These are phyloP conservation scores for Phlogophora meticulosa DNA, from an alignment of 2,888 invertebrate genomes.

Conservation along the genomic window DNA sequence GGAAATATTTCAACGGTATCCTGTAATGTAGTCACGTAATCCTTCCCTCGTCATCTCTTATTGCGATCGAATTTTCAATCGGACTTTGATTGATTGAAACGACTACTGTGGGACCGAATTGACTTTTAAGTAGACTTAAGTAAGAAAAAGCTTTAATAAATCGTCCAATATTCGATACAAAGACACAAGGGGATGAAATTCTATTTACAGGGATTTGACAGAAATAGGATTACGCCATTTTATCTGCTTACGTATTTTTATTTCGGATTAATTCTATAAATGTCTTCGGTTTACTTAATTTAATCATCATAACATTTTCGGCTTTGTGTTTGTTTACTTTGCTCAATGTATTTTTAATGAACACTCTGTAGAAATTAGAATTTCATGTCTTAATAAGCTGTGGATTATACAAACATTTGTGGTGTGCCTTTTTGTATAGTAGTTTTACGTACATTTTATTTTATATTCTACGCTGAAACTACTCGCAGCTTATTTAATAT, in stretches of 20 bases:
- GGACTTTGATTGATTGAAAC: slow-evolving; percentile 88
- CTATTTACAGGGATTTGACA: slow-evolving; percentile 80
- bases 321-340: slow-evolving; percentile 49
- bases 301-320: slow-evolving; percentile 51
- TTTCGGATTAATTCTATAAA: slow-evolving; percentile 65
- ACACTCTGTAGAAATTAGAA: slow-evolving; percentile 46
- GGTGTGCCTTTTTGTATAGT: slow-evolving; percentile 1
- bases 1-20: slow-evolving; percentile 74
- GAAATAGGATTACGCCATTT: slow-evolving; percentile 78
- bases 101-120: slow-evolving; percentile 80
- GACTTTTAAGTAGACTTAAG: slow-evolving; percentile 87
- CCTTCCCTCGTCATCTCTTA: slow-evolving; percentile 85
- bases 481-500: not conserved
- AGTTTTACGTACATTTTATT: not conserved
- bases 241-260: slow-evolving; percentile 66
- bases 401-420: slow-evolving; percentile 21
- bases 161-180: slow-evolving; percentile 83
- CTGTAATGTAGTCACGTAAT: slow-evolving; percentile 86
- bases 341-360: slow-evolving; percentile 52
- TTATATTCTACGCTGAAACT: not conserved
- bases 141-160: slow-evolving; percentile 84
- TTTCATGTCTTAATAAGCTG: slow-evolving; percentile 48
- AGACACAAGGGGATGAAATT: slow-evolving; percentile 81
- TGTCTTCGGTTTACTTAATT: slow-evolving; percentile 56
- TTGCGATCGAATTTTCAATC: slow-evolving; percentile 88